These are phyloP conservation scores for Aptenodytes patagonicus DNA, from an alignment of 2,113 vertebrate species.

Conservation along the genomic window DNA sequence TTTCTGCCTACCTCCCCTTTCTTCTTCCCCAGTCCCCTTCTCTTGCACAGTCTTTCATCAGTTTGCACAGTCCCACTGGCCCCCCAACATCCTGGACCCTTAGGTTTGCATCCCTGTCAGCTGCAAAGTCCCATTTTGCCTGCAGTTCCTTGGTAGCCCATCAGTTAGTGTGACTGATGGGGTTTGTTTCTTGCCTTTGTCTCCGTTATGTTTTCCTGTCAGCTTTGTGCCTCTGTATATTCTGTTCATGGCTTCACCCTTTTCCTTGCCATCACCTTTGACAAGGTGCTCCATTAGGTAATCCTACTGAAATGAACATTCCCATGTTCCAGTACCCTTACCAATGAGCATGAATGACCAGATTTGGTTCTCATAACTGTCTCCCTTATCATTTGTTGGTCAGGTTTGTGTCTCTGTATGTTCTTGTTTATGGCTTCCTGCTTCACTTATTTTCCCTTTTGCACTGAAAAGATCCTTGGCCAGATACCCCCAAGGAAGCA, in stretches of 20 bases:
- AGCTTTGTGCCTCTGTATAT: neutral
- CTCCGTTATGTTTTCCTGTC: neutral
- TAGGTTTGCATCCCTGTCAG: neutral
- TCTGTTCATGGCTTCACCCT: neutral
- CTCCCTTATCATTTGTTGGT: neutral
- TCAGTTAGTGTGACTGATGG: neutral
- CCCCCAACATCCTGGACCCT: neutral
- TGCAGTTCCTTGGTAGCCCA: neutral
- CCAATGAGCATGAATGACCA: neutral
- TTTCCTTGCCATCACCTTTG: neutral
- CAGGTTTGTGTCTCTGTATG: neutral
- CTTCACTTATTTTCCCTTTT: neutral
- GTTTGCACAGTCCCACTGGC: neutral
- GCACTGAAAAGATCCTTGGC: neutral
- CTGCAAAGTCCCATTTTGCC: neutral
- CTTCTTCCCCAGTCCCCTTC: neutral
- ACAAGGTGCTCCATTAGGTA: neutral
- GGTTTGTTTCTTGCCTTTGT: neutral
- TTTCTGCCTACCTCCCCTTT: neutral
- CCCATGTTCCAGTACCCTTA: rapidly evolving
- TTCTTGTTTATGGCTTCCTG: neutral
- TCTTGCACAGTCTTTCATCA: neutral
- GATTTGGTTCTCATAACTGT: neutral
- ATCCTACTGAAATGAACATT: neutral
- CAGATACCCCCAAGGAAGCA: neutral